Evolutionary conservation across 2,888 invertebrate species (phyloP).

Genomic region (Drosophila barbarae): DNA sequence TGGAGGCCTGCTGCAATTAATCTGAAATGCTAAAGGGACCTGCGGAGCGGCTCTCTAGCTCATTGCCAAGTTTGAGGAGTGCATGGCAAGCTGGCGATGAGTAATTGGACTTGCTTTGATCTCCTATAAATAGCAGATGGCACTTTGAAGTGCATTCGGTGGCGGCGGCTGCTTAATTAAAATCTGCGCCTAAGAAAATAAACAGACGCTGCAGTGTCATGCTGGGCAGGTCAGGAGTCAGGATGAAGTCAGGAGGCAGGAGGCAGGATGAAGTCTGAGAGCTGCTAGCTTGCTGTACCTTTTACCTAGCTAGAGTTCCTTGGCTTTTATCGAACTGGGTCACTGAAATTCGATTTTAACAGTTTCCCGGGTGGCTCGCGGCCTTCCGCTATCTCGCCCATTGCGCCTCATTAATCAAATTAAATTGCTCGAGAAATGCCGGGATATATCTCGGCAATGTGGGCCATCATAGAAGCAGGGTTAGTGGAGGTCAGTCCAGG

Average conservation of each 20-base stretch:
- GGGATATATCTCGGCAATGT: conserved; percentile 3
- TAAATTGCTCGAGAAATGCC: conserved; percentile 63
- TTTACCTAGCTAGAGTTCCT: neutral
- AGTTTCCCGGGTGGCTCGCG: conserved; percentile 9
- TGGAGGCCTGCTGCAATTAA: conserved; percentile 56
- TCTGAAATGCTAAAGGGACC: conserved; percentile 51
- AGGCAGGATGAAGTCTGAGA: neutral
- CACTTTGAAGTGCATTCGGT: conserved; percentile 57
- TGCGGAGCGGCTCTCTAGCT: conserved; percentile 61
- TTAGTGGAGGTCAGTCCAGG: conserved; percentile 43
- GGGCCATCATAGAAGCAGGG: conserved; percentile 25
- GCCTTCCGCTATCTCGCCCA: conserved; percentile 55
- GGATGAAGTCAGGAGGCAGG: no score
- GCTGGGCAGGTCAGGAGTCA: conserved; percentile 14
- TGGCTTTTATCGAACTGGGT: conserved; percentile 39
- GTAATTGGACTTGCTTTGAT: conserved; percentile 71
- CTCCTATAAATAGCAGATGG: conserved; percentile 59
- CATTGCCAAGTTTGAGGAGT: conserved; percentile 70
- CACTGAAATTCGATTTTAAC: conserved; percentile 38
- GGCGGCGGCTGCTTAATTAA: conserved; percentile 44
- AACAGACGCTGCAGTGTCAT: conserved; percentile 15
- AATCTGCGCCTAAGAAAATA: conserved; percentile 42
- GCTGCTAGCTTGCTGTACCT: neutral
- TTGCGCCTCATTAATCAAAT: conserved; percentile 71
- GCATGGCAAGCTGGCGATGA: conserved; percentile 60